A percentile compares a stretch with the other conserved stretches of the same genome.
Conservation (phyloP, 2,797 vertebrate species). For the Amblyopsis hoosieri region DNA sequence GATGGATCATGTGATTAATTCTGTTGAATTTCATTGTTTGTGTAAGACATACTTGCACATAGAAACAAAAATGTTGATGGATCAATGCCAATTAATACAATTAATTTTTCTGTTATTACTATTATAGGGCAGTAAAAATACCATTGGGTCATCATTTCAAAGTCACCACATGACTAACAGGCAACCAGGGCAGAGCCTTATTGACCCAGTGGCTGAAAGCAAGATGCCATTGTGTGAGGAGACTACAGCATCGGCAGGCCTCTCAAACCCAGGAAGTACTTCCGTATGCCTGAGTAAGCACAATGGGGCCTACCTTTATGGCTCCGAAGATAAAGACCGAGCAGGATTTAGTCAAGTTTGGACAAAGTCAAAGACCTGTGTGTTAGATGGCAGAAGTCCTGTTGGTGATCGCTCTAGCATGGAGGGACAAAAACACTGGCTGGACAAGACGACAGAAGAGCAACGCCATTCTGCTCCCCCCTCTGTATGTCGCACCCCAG, state of each 20-base stretch:
- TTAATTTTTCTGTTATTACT: constrained; percentile 10
- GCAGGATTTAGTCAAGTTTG: constrained; percentile 65
- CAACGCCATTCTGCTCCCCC: constrained; percentile 61
- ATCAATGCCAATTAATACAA: constrained; percentile 11
- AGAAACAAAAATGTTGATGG: background rate
- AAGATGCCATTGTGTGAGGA: constrained; percentile 82
- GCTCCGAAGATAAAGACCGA: constrained; percentile 65
- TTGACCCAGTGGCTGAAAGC: constrained; percentile 68
- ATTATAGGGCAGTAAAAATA: constrained; percentile 56
- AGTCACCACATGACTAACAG: constrained; percentile 77
- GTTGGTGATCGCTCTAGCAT: constrained; percentile 63
- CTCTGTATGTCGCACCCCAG: constrained; percentile 45
- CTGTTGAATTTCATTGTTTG: too few species aligned
- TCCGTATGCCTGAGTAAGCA: constrained; percentile 61
- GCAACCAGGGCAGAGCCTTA: constrained; percentile 67
- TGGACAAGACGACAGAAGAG: constrained; percentile 57
- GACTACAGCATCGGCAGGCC: constrained; percentile 52
- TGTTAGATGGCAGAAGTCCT: constrained; percentile 58
- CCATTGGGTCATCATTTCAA: constrained; percentile 27
- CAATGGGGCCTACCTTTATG: constrained; percentile 77
- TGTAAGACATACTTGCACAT: too few species aligned
- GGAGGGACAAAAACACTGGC: constrained; percentile 64
- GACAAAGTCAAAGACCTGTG: constrained; percentile 61
- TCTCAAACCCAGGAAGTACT: constrained; percentile 61
- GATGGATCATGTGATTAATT: too few species aligned